Base-by-base conservation (phyloP, 2,888 invertebrate genomes). In the Eucriotettix oculatus region DNA sequence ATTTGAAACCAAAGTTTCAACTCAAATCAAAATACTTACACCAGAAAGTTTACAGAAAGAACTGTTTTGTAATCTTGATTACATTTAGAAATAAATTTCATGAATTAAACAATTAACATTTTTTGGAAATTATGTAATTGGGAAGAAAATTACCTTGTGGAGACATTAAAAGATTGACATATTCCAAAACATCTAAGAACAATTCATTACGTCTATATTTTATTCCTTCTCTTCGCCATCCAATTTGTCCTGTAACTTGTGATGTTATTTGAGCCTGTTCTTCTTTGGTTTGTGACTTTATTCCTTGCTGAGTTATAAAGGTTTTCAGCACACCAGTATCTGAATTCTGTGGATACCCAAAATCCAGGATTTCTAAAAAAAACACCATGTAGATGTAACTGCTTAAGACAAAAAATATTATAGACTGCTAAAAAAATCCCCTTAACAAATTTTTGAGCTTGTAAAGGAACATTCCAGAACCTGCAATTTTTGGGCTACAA, bases 191-290 rank as follows among this genome's bases (percentile, higher is more conserved):
- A 73, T 99, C 99, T 12, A 99, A 79, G 79, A 99, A 99, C 9
- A 99, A 78, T 73, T 99, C 99, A 72, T 99, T 99, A 56, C 99
- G 84, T 56, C 99, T 81, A 74, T 99, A 99, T 74, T 99, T 99
- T 68, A 99, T 99, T 55, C 98, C 99, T 74, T 99, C 99, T 17
- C 99, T 83, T 65, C 99, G 82, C 99, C 99, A 99, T 1, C 98
- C 98, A 67, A 99, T 99, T 76, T 97, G 96, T 0, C 96, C 96
- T 0, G 96, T 97, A 10, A 93, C 79, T 79, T 99, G 98, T 11
- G 97, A 97, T 12, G 99, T 99, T 66, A 99, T 99, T 75, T 98
- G 98, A 60, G 97, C 92, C 74, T 99, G 99, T 74, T 99, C 99
- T 72, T 99, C 99, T 73, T 99, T 99, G 17, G 96, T 96, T 67